Evolutionary conservation across 2,888 invertebrate species (phyloP), one percentile per base, ranked within the genome.

Genomic region (Sminthurinus aureus): DNA sequence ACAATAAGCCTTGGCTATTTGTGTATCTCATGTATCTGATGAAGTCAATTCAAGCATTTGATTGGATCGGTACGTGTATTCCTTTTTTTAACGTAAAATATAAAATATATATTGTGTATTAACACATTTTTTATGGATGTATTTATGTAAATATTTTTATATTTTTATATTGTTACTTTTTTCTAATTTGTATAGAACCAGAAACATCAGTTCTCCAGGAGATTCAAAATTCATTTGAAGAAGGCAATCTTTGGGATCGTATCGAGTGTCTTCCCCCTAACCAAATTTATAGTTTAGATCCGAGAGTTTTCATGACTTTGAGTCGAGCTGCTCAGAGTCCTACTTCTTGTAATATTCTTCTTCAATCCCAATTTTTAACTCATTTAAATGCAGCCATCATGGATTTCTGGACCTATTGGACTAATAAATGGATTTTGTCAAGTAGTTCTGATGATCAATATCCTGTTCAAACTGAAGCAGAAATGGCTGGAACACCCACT

Each of bases 261-360:
- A 91, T 93, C 66, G 91, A 92, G 82, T 91, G 92, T 67, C 91
- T 92, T 51, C 92, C 93, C 88, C 90, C 93, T 51, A 91, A 91
- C 50, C 91, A 91, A 89, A 90, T 93, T 87, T 91, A 92, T 22
- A 26, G 77, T 12, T 69, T 83, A 90, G 94, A 80, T 92, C 93
- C 71, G 93, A 93, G 85, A 92, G 93, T 95, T 90, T 91, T 96
- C 87, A 93, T 94, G 89, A 95, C 95, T 0, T 92, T 96, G 38
- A 95, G 96, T 0, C 92, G 94, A 86, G 95, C 95, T 11, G 95
- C 96, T 89, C 94, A 96, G 91, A 96, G 96, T 1, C 94, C 95
- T 0, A 93, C 93, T 38, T 95, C 95, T 80, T 93, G 95, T 22
- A 93, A 93, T 88, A 94, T 94, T 88, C 91, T 97, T 86, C 92